Evolutionary conservation across 1,140 invertebrate species (phyloP).

Genomic region (Phocides pigmalion): DNA sequence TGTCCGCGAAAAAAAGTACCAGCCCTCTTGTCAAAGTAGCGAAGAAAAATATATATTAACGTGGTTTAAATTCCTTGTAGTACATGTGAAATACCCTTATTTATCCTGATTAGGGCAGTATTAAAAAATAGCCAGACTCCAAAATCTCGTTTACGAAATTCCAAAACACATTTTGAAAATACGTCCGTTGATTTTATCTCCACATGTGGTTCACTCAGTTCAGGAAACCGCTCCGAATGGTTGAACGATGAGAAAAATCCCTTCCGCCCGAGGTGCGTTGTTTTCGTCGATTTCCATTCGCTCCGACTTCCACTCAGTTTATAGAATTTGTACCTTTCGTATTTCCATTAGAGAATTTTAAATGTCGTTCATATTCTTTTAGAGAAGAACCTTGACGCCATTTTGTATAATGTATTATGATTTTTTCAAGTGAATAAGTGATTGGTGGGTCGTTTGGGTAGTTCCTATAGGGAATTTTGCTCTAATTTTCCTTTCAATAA

Average conservation of each 20-base stretch:
- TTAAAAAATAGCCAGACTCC: background rate
- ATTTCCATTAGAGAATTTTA: slow-evolving; percentile 13
- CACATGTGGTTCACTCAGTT: background rate
- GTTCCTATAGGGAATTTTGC: too few species aligned
- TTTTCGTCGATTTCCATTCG: slow-evolving; percentile 30
- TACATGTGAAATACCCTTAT: too few species aligned
- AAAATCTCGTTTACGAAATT: background rate
- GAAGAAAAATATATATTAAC: too few species aligned
- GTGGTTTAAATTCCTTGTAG: too few species aligned
- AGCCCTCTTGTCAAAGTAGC: too few species aligned
- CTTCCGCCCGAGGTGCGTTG: slow-evolving; percentile 20
- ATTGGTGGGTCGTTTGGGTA: too few species aligned
- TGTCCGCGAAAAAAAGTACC: too few species aligned
- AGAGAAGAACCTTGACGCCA: too few species aligned
- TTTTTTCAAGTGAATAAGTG: too few species aligned
- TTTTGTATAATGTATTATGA: too few species aligned
- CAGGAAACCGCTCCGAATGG: slow-evolving; percentile 18
- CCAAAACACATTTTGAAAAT: slow-evolving; percentile 2
- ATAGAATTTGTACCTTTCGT: slow-evolving; percentile 2
- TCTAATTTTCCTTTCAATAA: too few species aligned
- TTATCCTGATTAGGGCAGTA: too few species aligned
- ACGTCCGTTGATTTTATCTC: background rate
- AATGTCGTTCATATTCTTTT: slow-evolving; percentile 9
- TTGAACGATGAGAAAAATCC: slow-evolving; percentile 15
- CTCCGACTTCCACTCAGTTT: slow-evolving; percentile 7